Base-by-base conservation (phyloP, 2,888 invertebrate genomes). In the Gasteruption jaculator region DNA sequence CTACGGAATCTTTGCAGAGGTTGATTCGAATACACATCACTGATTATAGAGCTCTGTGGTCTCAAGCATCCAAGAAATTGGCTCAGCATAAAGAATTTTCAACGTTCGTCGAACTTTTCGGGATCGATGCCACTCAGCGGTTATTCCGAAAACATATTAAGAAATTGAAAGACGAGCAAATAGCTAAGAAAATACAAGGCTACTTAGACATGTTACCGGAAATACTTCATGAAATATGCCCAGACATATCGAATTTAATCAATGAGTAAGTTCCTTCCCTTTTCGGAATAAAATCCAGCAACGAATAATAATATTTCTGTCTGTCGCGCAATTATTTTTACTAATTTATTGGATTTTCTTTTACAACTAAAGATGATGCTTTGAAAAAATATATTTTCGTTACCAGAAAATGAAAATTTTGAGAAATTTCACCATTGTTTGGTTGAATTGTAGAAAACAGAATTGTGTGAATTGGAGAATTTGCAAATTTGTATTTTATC, bases 1-100 rank as follows among this genome's bases (percentile, higher is more conserved):
- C 93, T 3, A 90, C 90, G 1, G 93, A 95, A 66, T 90, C 91
- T 1, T 91, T 92, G 60, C 87, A 89, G 45, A 81, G 87, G 60
- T 79, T 95, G 22, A 88, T 95, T 51, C 79, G 89, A 50, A 79
- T 85, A 60, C 90, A 91, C 63, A 85, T 89, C 7, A 85, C 84
- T 27, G 89, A 85, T 68, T 87, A 76, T 73, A 83, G 88, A 61
- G 87, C 90, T 49, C 77, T 86, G 55, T 94, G 91, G 92, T 86
- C 87, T 24, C 84, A 87, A 56, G 86, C 86, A 8, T 85, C 85
- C 50, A 91, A 91, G 71, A 86, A 89, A 71, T 76, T 95, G 45
- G 83, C 86, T 39, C 85, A 86, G 50, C 86, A 90, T 61, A 86
- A 89, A 36, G 94, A 95, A 63, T 94, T 91, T 81, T 77, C 84